Evolutionary conservation across 2,797 vertebrate genomes (phyloP), one percentile per base, ranked within the genome.

Genomic region (Macroramphosus scolopax): DNA sequence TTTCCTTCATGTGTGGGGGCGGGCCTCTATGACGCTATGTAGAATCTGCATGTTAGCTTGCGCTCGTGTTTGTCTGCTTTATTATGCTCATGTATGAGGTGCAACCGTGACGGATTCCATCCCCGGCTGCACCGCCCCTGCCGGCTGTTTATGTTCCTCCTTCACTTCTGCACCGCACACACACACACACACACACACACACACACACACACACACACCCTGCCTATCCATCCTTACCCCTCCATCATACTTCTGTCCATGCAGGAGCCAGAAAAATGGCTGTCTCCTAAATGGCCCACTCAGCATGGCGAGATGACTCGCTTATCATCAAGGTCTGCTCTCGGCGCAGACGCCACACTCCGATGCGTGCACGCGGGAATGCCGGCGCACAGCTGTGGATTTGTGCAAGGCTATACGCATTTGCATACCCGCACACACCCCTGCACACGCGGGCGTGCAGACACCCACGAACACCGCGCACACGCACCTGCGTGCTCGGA

Each of bases 251-350:
- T 55, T 61, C 59, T 65, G n/a, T 71, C 71, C 13, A 1, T 22
- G 8, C 54, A 63, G 56, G 58, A 65, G 68, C 59, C 62, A 63
- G 63, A 49, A 75, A 76, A 82, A 84, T 77, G 77, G 68, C 70
- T 64, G 66, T 75, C 71, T 76, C 62, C 74, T 81, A 86, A 86
- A 85, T 68, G 78, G 80, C 72, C 77, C 81, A 75, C 84, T 85
- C 81, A 75, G 78, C 74, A 58, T 44, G 59, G 67, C 29, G 53
- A 71, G 74, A 83, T 73, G 75, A 80, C 65, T 80, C 65, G 62
- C 80, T 86, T 77, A 85, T 83, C 80, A 80, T 82, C 75, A 77
- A 79, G 76, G 80, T 82, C 80, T 71, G 53, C 72, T 57, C 62
- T 54, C 56, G 22, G 44, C 28, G 33, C 22, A 54, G 49, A 78